Percentiles rank a stretch among this genome's conserved stretches.
Evolutionary conservation across 1,140 invertebrate genomes (phyloP).

Genomic region (Drosophila setifemur): DNA sequence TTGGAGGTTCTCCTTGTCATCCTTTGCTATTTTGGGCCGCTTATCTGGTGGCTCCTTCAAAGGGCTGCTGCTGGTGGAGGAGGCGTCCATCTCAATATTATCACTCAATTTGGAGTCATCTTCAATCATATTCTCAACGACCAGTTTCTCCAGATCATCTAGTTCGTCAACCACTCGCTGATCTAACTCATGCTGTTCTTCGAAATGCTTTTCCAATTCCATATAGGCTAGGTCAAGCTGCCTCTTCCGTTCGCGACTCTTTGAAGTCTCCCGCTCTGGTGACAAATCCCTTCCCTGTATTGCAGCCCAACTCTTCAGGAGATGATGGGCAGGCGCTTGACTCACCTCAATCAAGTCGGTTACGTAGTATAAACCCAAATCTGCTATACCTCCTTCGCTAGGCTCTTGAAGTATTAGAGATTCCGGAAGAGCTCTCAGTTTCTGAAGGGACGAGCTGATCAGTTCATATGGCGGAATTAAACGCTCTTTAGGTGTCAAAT

Average conservation of each 20-base stretch:
- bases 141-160: slow-evolving; percentile 49
- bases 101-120: slow-evolving; percentile 8
- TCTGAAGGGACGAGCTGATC: slow-evolving; percentile 19
- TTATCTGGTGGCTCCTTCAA: slow-evolving; percentile 56
- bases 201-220: slow-evolving; percentile 49
- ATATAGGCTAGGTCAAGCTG: slow-evolving; percentile 42
- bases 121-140: slow-evolving; percentile 52
- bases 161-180: slow-evolving; percentile 21
- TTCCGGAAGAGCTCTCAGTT: neutral
- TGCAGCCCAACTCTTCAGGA: slow-evolving; percentile 62
- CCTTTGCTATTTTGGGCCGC: slow-evolving; percentile 3
- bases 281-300: slow-evolving; percentile 70
- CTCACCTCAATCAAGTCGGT: slow-evolving; percentile 47
- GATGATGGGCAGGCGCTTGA: slow-evolving; percentile 42
- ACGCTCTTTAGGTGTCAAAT: neutral
- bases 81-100: neutral
- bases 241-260: neutral
- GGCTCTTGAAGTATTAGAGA: slow-evolving; percentile 24
- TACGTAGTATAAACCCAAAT: slow-evolving; percentile 54
- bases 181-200: neutral
- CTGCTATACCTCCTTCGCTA: slow-evolving; percentile 3
- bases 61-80: slow-evolving; percentile 24
- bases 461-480: slow-evolving; percentile 14
- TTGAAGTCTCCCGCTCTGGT: slow-evolving; percentile 19
- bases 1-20: slow-evolving; percentile 15